Conservation (phyloP, 2,888 invertebrate species). For the Leptopterna dolabrata region DNA sequence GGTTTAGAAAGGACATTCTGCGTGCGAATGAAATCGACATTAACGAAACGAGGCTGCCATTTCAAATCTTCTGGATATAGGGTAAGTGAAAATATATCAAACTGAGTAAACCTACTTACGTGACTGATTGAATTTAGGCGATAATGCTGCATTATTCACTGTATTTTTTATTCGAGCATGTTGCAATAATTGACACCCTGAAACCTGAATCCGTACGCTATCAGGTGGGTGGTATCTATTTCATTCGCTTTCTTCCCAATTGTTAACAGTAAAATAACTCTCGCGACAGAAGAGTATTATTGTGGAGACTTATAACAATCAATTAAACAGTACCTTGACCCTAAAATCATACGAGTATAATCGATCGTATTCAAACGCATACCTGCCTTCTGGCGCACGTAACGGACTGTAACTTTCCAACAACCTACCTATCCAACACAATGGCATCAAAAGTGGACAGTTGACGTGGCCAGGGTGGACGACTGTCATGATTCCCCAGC, state of each 20-base stretch:
- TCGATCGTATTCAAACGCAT: not conserved
- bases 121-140: no score
- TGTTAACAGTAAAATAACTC: no score
- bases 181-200: no score
- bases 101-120: no score
- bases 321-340: not conserved
- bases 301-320: no score
- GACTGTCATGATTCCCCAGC: not conserved
- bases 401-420: not conserved
- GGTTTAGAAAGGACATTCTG: constrained; percentile 94
- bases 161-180: no score
- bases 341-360: constrained; percentile 35
- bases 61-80: constrained; percentile 96
- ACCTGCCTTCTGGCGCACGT: not conserved
- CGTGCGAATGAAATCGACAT: constrained; percentile 96
- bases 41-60: constrained; percentile 96
- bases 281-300: no score
- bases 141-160: no score
- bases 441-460: not conserved
- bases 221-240: no score
- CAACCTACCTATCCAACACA: not conserved
- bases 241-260: no score
- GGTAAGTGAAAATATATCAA: constrained; percentile 72
- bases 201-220: no score
- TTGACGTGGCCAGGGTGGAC: not conserved